Conservation (phyloP, 2,888 invertebrate genomes). For the Drosophila tripunctata region DNA sequence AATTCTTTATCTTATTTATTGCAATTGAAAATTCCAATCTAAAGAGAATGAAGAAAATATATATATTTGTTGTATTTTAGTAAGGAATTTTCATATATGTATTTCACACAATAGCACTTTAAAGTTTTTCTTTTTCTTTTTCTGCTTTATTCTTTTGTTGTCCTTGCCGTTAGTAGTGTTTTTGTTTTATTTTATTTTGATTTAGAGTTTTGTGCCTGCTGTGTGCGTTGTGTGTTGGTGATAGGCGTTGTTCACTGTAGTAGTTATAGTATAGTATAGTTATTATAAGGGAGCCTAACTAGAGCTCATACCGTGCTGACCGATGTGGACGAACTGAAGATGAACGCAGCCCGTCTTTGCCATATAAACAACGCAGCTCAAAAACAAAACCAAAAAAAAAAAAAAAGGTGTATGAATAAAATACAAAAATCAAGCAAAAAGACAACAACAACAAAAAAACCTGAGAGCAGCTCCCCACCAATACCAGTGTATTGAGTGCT, state of each 20-base stretch:
- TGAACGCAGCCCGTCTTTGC: constrained; percentile 83
- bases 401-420: constrained; percentile 22
- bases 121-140: constrained; percentile 12
- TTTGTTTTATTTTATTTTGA: constrained; percentile 9
- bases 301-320: constrained; percentile 84
- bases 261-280: too few relatives aligned
- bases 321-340: constrained; percentile 85
- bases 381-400: constrained; percentile 30
- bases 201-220: constrained; percentile 12
- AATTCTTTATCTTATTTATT: constrained; percentile 41
- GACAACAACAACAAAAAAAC: constrained; percentile 9
- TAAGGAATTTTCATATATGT: constrained; percentile 8
- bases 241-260: constrained; percentile 45
- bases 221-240: too few relatives aligned
- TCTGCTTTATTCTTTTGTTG: constrained; percentile 22
- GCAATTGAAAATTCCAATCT: constrained; percentile 69
- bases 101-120: constrained; percentile 37
- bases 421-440: too few relatives aligned
- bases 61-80: constrained; percentile 4
- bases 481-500: constrained; percentile 41
- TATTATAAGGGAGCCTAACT: constrained; percentile 71
- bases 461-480: constrained; percentile 58
- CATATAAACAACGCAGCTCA: constrained; percentile 82
- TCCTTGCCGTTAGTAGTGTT: constrained; percentile 52
- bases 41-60: constrained; percentile 50